phyloP scores from a whole-genome alignment of 2,797 vertebrate genomes.

The Enteromius fasciolatus region DNA sequence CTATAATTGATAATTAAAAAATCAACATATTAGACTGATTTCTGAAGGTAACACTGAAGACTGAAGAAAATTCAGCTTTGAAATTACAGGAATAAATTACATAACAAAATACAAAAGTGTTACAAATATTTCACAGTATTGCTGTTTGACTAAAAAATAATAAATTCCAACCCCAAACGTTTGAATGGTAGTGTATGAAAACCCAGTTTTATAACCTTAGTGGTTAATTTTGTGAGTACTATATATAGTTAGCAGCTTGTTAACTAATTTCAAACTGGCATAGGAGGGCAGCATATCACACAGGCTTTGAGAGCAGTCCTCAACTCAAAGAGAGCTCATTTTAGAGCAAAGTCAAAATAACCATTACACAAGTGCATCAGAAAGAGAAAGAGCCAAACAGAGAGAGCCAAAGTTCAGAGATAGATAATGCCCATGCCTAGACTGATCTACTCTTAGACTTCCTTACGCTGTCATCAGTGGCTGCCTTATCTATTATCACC shows the following conservation, averaged over 20 bases:
- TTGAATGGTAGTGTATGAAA: conserved; percentile 10
- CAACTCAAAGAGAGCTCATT: conserved; percentile 60
- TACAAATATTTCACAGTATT: background rate
- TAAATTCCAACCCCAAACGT: background rate
- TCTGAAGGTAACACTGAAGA: background rate
- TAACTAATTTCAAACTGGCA: conserved; percentile 74
- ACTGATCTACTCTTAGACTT: conserved; percentile 79
- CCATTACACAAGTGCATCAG: conserved; percentile 67
- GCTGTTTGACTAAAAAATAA: background rate
- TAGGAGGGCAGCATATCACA: conserved; percentile 78
- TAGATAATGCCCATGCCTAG: conserved; percentile 80
- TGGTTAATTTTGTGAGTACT: background rate
- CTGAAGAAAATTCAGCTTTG: background rate
- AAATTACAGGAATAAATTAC: background rate
- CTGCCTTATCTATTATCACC: conserved; percentile 99
- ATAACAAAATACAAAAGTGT: background rate
- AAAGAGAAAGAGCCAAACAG: conserved; percentile 71
- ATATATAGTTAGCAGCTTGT: conserved; percentile 16
- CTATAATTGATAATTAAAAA: background rate
- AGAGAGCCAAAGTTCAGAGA: conserved; percentile 56
- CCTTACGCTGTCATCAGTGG: conserved; percentile 87
- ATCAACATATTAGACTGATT: background rate
- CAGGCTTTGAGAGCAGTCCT: conserved; percentile 63
- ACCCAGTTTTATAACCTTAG: background rate
- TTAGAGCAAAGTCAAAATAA: conserved; percentile 46